Evolutionary conservation across 2,113 vertebrate species (phyloP), one percentile per base, ranked within the genome.

Genomic region (Rhizomys pruinosus): DNA sequence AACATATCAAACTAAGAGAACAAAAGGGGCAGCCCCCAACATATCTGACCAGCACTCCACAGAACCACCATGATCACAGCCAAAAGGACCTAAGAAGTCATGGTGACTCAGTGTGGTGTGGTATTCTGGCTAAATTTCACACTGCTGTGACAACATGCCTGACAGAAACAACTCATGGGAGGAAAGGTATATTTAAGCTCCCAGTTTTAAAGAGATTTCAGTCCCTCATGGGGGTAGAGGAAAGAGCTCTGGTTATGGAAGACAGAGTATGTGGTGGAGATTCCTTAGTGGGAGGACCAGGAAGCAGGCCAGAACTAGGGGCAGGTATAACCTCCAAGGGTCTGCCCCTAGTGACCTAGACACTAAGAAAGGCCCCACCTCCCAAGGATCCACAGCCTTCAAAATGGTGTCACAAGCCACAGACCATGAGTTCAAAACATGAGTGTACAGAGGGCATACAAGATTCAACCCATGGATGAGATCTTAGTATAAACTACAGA

Each of bases 21-120:
- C 10, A 0, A 22, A 19, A 42, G 19, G 15, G 10, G 34, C n/a
- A 29, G 7, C 44, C n/a, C 32, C 66, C 55, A 22, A 32, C 47
- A 76, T 7, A 57, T 12, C 32, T 9, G 19, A 61, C 1, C 7
- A 37, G 37, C 2, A 61, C 7, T 3, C n/a, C 37, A 72, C 23
- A 12, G 61, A 78, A 69, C 17, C 5, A 7, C 17, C 71, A 77
- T 66, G 71, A 44, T n/a, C 76, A 78, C 29, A 57, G 32, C 32
- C 44, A 77, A n/a, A 29, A 16, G 44, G 27, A 6, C 23, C 64
- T n/a, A 59, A 5, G 63, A 63, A 76, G 32, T 64, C 7, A 2
- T 0, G 7, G 34, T 9, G 10, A 44, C n/a, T 17, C 3, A 13
- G 25, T 12, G 19, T 23, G 1, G 15, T 17, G n/a, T 4, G 19